These are phyloP conservation scores for Encarsia formosa DNA, from an alignment of 2,888 invertebrate species.

Conservation along the genomic window DNA sequence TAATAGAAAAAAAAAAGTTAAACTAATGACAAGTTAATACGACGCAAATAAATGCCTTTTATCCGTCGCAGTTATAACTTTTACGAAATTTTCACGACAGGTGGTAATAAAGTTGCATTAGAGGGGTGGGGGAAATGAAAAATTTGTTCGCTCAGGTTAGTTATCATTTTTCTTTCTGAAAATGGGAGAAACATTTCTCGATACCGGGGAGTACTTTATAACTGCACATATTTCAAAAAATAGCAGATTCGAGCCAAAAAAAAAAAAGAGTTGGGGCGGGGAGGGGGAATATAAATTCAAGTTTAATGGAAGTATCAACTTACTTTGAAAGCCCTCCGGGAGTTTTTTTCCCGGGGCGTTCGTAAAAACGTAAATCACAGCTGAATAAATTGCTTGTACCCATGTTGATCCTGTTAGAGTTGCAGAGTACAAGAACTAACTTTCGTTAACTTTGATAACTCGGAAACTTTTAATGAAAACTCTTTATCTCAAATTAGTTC, in stretches of 20 bases:
- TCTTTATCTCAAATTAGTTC: conserved; percentile 14
- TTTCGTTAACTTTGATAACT: conserved; percentile 26
- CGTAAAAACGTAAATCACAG: conserved; percentile 28
- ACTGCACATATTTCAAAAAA: conserved; percentile 25
- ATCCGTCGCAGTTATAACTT: too few species aligned
- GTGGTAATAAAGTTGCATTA: conserved; percentile 11
- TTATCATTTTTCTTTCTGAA: too few species aligned
- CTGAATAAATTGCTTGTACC: conserved; percentile 26
- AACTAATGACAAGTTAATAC: too few species aligned
- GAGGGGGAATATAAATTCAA: conserved; percentile 25
- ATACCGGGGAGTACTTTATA: conserved; percentile 17
- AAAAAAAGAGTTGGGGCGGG: conserved; percentile 11
- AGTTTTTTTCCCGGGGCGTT: conserved; percentile 26
- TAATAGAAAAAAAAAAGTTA: too few species aligned
- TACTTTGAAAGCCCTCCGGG: conserved; percentile 21
- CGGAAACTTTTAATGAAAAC: conserved; percentile 26
- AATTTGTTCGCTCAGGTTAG: conserved; percentile 2
- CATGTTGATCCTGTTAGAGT: conserved; percentile 26
- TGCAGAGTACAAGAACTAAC: conserved; percentile 9
- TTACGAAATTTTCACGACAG: too few species aligned
- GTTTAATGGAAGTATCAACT: conserved; percentile 24
- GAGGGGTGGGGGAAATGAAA: conserved; percentile 4
- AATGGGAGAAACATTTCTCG: conserved; percentile 18
- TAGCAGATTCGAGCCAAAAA: too few species aligned
- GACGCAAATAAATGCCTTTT: too few species aligned